Base-by-base conservation (phyloP, 2,888 invertebrate genomes). In the Scaptomyza parva region DNA sequence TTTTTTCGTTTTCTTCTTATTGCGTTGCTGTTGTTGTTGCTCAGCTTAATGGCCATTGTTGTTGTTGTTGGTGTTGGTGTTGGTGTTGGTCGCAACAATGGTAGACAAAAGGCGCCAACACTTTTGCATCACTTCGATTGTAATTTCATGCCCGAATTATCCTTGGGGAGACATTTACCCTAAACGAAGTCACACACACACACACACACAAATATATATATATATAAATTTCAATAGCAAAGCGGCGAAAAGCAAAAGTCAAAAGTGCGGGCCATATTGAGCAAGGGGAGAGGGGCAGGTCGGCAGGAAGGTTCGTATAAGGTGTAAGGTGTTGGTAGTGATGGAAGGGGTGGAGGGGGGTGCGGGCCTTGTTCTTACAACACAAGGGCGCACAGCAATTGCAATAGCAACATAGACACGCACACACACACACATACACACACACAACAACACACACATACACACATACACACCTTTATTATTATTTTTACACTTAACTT, bases 111-210 rank as follows among this genome's bases (percentile, higher is more conserved):
- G 80, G 78, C 81, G 75, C 74, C 82, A 77, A 83, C 83, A 78
- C 78, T 80, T 79, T 80, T 80, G 76, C 82, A 81, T 72, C 84
- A 88, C 88, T 89, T 88, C 88, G 89, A 90, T 90, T 90, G 90
- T 90, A 90, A 90, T 90, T 90, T 90, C 90, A 90, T 89, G 90
- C 90, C 85, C 89, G 90, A 90, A 89, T 90, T 90, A 90, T 90
- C 89, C 90, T 88, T 87, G 78, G 90, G 89, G 89, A 90, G 87
- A 86, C 88, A 89, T 89, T 87, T 81, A 79, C 71, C 70, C 74
- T 78, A 76, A 85, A 78, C 80, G 76, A 80, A 76, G 67, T 39
- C 52, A 50, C 37, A 66, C 24, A 51, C 48, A 67, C 18, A 47
- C 39, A 59, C 54, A 62, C 44, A 30, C 20, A 45, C 28, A 45